phyloP scores from a whole-genome alignment of 2,113 vertebrate species.

The Elachura formosa region DNA sequence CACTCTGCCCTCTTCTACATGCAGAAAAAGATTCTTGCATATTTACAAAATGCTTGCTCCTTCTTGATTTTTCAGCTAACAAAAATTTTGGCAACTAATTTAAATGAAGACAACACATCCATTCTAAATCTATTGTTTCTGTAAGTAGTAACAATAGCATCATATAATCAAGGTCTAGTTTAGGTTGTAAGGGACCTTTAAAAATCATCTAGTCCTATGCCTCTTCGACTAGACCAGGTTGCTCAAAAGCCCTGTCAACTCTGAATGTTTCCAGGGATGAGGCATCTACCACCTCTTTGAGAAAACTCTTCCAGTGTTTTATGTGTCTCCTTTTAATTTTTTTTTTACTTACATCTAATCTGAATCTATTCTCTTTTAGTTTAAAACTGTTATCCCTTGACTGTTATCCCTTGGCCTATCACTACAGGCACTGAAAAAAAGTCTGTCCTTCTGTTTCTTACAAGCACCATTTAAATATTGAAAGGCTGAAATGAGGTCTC shows the following conservation, averaged over 20 bases:
- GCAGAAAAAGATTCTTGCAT: neutral
- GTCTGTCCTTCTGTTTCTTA: neutral
- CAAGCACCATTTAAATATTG: neutral
- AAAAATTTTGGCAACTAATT: neutral
- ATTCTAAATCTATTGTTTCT: neutral
- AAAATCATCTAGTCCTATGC: neutral
- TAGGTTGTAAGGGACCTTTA: neutral
- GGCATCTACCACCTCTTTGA: neutral
- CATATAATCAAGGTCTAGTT: neutral
- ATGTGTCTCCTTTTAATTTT: neutral
- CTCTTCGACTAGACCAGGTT: neutral
- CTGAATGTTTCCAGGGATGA: neutral
- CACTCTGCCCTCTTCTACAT: neutral
- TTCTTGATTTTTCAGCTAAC: neutral
- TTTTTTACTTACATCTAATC: neutral
- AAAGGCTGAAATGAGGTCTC: neutral
- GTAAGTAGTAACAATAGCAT: neutral
- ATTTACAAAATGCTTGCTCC: fast-evolving
- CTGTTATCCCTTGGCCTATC: neutral
- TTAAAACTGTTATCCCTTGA: neutral
- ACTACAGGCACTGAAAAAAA: neutral
- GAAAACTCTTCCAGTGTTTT: neutral
- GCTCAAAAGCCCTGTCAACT: neutral
- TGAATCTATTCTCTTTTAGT: neutral
- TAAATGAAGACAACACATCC: neutral